These are phyloP conservation scores for Tachyglossus aculeatus DNA, from an alignment of 2,797 vertebrate genomes.

Conservation along the genomic window DNA sequence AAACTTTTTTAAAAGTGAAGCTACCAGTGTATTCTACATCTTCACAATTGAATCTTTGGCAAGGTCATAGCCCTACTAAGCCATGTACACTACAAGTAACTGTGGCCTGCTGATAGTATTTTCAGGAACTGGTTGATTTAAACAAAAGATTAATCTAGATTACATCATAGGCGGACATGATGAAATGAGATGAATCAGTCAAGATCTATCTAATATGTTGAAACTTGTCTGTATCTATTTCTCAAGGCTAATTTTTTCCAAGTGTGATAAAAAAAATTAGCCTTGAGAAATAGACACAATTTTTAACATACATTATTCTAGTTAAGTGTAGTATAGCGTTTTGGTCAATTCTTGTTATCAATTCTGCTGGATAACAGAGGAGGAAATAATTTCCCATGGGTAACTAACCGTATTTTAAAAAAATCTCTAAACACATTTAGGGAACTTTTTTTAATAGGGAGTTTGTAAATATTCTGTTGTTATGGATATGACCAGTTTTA, in stretches of 20 bases:
- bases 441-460: conserved; percentile 2
- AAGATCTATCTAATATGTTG: background rate
- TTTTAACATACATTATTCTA: conserved; percentile 15
- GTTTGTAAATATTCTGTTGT: conserved; percentile 19
- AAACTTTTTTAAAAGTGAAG: conserved; percentile 30
- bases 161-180: too few species aligned
- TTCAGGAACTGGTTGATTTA: too few species aligned
- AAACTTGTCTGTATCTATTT: background rate
- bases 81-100: conserved; percentile 55
- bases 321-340: background rate
- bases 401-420: conserved; percentile 44
- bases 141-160: too few species aligned
- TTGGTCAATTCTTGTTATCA: background rate
- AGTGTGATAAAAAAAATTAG: conserved; percentile 29
- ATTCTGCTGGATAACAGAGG: background rate
- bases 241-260: conserved; percentile 29
- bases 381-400: conserved; percentile 14
- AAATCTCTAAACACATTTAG: conserved; percentile 15
- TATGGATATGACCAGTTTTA: conserved; percentile 27
- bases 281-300: background rate
- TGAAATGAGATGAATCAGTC: background rate
- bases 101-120: too few species aligned
- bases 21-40: conserved; percentile 30
- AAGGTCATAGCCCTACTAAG: conserved; percentile 41
- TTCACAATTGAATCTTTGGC: conserved; percentile 25